These are phyloP conservation scores for Hymenochirus boettgeri DNA, from an alignment of 2,113 vertebrate species.

Conservation along the genomic window DNA sequence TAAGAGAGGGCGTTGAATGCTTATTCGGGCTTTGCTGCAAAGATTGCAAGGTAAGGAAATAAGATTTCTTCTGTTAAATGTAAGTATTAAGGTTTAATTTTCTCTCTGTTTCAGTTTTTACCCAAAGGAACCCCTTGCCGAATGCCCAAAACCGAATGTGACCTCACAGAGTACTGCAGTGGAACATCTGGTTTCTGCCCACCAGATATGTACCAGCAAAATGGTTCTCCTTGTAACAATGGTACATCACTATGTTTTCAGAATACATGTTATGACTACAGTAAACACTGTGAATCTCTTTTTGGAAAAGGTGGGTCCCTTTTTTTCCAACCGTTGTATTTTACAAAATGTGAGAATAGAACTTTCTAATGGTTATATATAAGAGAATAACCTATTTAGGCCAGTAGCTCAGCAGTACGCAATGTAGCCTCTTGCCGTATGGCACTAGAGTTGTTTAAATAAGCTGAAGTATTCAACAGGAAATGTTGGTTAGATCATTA, in stretches of 20 bases:
- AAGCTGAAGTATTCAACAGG: too few relatives aligned
- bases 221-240: conserved; percentile 62
- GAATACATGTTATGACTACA: conserved; percentile 26
- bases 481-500: too few relatives aligned
- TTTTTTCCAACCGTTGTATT: too few relatives aligned
- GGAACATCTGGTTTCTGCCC: conserved; percentile 64
- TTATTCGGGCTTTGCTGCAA: conserved; percentile 12
- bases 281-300: conserved; percentile 6
- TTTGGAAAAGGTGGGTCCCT: conserved; percentile 29
- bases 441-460: too few relatives aligned
- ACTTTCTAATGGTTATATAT: too few relatives aligned
- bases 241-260: conserved; percentile 65
- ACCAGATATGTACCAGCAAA: conserved; percentile 61
- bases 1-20: conserved; percentile 11
- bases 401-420: too few relatives aligned
- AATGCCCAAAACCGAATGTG: conserved; percentile 56
- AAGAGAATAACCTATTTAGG: too few relatives aligned
- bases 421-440: too few relatives aligned
- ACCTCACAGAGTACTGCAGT: conserved; percentile 68
- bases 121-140: conserved; percentile 58
- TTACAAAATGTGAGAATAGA: too few relatives aligned
- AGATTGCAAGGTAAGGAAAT: conserved; percentile 8
- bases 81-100: background rate
- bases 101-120: background rate
- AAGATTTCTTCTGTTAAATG: too few relatives aligned